A percentile compares a stretch with the other conserved stretches of the same genome.
Conservation (phyloP, 1,140 invertebrate genomes). For the Hetaerina americana region DNA sequence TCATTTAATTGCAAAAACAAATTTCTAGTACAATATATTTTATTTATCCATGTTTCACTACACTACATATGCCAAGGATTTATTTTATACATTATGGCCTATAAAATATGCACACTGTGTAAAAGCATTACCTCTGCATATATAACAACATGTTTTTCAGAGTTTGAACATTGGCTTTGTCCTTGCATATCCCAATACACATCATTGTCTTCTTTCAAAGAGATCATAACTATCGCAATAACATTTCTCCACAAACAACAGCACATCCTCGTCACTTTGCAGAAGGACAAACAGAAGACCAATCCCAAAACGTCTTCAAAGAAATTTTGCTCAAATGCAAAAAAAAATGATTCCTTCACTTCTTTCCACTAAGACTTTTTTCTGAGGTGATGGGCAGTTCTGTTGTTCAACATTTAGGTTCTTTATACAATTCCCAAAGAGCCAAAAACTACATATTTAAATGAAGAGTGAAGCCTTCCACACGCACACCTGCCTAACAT, state of each 20-base stretch:
- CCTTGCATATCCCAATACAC: too few relatives aligned
- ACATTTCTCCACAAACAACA: too few relatives aligned
- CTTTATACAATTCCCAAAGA: background rate
- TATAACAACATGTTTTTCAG: background rate
- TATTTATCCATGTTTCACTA: background rate
- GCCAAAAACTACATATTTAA: background rate
- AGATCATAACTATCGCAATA: too few relatives aligned
- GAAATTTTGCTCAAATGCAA: too few relatives aligned
- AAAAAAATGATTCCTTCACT: too few relatives aligned
- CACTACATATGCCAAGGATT: background rate
- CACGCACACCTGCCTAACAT: background rate
- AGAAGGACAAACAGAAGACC: too few relatives aligned
- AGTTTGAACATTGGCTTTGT: background rate
- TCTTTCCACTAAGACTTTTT: too few relatives aligned
- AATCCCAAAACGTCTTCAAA: too few relatives aligned
- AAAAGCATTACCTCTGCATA: background rate
- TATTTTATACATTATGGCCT: background rate
- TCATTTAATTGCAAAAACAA: constrained; percentile 1
- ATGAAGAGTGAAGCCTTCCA: background rate
- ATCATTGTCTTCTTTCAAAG: too few relatives aligned
- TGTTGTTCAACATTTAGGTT: background rate
- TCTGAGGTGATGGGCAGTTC: background rate
- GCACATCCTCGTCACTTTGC: too few relatives aligned
- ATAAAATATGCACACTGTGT: background rate
- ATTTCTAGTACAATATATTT: background rate